Conservation (phyloP, 2,888 invertebrate genomes). For the Campopleginae sp. region DNA sequence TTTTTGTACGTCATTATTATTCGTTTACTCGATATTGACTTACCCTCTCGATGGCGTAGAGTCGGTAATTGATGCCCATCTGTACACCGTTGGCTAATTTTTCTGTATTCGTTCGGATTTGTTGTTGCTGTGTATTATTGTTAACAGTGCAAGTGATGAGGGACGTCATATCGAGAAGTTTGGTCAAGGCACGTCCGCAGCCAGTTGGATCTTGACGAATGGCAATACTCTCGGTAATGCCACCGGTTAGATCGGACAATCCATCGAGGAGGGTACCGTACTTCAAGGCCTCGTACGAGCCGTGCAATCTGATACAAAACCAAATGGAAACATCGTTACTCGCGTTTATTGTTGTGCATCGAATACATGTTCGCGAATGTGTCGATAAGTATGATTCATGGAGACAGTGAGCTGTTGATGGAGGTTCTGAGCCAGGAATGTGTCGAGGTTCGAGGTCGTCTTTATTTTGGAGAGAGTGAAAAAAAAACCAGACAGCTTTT, state of each 20-base stretch:
- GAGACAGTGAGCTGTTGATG: neutral
- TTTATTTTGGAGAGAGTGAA: neutral
- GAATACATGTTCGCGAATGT: neutral
- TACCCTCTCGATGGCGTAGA: constrained; percentile 90
- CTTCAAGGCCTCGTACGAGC: constrained; percentile 96
- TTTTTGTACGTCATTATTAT: neutral
- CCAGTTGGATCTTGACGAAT: constrained; percentile 89
- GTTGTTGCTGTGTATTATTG: constrained; percentile 83
- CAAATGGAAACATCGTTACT: constrained; percentile 42
- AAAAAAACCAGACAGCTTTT: neutral
- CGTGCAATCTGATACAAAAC: constrained; percentile 89
- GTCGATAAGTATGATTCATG: constrained; percentile 33
- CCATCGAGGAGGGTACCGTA: constrained; percentile 96
- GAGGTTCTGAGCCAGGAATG: constrained; percentile 15
- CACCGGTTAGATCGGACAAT: constrained; percentile 94
- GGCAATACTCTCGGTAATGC: constrained; percentile 93
- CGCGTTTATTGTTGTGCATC: constrained; percentile 19
- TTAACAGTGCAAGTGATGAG: constrained; percentile 92
- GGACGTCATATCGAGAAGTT: constrained; percentile 92
- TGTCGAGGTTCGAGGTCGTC: constrained; percentile 1
- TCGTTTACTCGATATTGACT: constrained; percentile 71
- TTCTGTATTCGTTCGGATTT: constrained; percentile 87
- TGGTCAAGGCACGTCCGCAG: constrained; percentile 88
- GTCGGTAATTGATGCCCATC: constrained; percentile 92
- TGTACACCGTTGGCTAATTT: constrained; percentile 90